Conservation (phyloP, 1,140 invertebrate genomes). For the Drosophila funebris region DNA sequence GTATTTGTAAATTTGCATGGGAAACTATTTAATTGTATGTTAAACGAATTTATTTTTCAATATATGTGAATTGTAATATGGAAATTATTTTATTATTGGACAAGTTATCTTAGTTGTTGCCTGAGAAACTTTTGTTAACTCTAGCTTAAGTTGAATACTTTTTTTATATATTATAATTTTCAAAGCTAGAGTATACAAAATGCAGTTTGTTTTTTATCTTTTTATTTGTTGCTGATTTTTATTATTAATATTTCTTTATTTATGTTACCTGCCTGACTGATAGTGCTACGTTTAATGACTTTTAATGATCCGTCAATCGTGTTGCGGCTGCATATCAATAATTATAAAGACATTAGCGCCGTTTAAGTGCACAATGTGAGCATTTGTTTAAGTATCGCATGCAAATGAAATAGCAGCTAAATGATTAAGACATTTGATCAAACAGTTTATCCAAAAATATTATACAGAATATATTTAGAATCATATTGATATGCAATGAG, state of each 20-base stretch:
- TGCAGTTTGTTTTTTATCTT: background rate
- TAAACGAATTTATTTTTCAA: too few relatives aligned
- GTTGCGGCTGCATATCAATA: conserved; percentile 47
- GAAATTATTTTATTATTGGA: too few relatives aligned
- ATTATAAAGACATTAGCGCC: conserved; percentile 72
- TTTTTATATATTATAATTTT: too few relatives aligned
- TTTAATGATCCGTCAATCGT: conserved; percentile 53
- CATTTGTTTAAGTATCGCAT: conserved; percentile 38
- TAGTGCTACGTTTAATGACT: conserved; percentile 35
- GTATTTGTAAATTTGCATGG: too few relatives aligned
- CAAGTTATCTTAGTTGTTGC: too few relatives aligned
- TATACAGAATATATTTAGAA: background rate
- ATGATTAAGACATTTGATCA: conserved; percentile 17
- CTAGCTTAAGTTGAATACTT: too few relatives aligned
- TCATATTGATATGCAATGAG: background rate
- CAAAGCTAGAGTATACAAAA: background rate
- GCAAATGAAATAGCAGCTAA: conserved; percentile 19
- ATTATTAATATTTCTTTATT: background rate
- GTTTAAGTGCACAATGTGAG: conserved; percentile 30
- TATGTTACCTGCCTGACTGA: conserved; percentile 32
- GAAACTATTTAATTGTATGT: too few relatives aligned
- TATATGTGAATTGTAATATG: too few relatives aligned
- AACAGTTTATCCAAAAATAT: background rate
- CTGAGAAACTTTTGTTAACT: too few relatives aligned
- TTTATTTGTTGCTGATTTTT: background rate